A percentile compares a stretch with the other conserved stretches of the same genome.
Conservation (phyloP, 2,797 vertebrate genomes). For the Taeniopygia guttata region DNA sequence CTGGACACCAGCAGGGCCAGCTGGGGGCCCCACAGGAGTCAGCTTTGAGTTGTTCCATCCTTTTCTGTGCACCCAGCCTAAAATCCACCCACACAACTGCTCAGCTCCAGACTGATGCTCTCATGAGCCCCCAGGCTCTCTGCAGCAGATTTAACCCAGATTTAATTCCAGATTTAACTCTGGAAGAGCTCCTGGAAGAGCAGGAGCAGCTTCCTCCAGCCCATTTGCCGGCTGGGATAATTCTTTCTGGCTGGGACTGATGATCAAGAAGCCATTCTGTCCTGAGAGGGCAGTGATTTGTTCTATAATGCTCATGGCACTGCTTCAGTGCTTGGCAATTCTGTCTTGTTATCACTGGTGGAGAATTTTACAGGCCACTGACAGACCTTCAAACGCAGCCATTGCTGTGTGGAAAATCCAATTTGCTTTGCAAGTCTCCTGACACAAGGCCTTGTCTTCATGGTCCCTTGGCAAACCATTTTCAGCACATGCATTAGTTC, state of each 20-base stretch:
- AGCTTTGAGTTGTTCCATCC: not conserved
- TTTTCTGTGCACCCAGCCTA: not conserved
- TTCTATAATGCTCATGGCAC: not conserved
- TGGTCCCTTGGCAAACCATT: conserved; percentile 30
- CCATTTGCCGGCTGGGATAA: not conserved
- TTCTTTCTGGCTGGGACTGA: conserved; percentile 24
- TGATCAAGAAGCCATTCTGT: conserved; percentile 8
- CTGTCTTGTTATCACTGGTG: conserved; percentile 20
- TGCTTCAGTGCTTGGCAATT: conserved; percentile 23
- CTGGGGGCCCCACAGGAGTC: not conserved
- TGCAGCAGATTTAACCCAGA: not conserved
- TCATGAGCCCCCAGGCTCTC: not conserved
- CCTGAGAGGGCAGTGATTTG: not conserved
- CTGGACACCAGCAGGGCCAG: not conserved
- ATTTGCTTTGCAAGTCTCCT: conserved; percentile 54
- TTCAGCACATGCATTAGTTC: conserved; percentile 52
- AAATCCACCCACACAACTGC: not conserved
- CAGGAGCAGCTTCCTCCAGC: not conserved
- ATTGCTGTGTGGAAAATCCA: conserved; percentile 51
- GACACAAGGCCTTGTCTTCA: conserved; percentile 56
- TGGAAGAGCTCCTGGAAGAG: no score
- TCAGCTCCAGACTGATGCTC: not conserved
- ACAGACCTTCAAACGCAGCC: conserved; percentile 33
- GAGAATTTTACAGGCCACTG: conserved; percentile 52
- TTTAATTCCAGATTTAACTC: no score